Percentiles rank a stretch among this genome's conserved stretches.
phyloP scores from a whole-genome alignment of 2,113 vertebrate genomes.

The Pan paniscus region DNA sequence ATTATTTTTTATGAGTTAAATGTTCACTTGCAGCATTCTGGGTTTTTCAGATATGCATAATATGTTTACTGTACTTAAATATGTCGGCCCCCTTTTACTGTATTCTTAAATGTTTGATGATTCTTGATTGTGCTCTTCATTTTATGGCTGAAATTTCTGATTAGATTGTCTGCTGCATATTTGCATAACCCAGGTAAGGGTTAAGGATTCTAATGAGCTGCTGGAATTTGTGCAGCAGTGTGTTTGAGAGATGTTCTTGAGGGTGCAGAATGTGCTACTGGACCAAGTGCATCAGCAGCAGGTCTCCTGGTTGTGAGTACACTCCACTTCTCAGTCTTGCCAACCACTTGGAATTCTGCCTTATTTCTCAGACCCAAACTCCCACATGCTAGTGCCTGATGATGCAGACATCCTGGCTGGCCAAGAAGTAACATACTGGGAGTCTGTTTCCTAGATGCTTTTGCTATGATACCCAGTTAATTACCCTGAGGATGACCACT shows the following conservation, averaged over 20 bases:
- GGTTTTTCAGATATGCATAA: not conserved
- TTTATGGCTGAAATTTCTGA: not conserved
- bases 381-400: not conserved
- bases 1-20: not conserved
- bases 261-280: not conserved
- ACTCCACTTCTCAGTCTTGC: not conserved
- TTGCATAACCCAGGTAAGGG: not conserved
- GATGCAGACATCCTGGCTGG: not conserved
- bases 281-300: not conserved
- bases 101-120: not conserved
- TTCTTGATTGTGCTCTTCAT: not conserved
- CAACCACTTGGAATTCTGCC: not conserved
- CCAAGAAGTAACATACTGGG: not conserved
- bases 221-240: not conserved
- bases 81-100: not conserved
- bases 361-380: not conserved
- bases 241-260: not conserved
- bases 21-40: not conserved
- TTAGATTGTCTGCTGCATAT: not conserved
- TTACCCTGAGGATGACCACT: not conserved
- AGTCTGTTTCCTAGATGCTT: not conserved
- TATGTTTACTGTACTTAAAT: not conserved
- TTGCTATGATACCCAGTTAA: not conserved
- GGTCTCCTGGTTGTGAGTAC: not conserved
- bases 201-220: not conserved